These are phyloP conservation scores for Diachasma alloeum DNA, from an alignment of 1,140 invertebrate species.

Conservation along the genomic window DNA sequence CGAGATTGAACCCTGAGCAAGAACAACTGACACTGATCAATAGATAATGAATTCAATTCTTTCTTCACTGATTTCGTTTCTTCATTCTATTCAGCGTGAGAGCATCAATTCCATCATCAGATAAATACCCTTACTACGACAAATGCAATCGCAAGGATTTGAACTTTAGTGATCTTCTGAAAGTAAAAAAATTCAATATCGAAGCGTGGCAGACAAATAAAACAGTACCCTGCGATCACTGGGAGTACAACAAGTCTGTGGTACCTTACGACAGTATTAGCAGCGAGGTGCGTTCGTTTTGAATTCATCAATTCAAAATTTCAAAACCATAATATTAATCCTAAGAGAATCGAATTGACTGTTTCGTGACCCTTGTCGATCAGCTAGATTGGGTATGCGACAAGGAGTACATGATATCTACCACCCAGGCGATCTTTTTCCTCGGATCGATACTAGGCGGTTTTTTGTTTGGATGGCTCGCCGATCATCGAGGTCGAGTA, in stretches of 20 bases:
- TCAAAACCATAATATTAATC: too few relatives aligned
- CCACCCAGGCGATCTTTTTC: slow-evolving; percentile 66
- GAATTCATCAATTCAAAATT: too few relatives aligned
- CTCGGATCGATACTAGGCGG: slow-evolving; percentile 64
- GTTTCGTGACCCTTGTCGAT: slow-evolving; percentile 52
- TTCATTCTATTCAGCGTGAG: slow-evolving; percentile 41
- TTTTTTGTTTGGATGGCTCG: slow-evolving; percentile 64
- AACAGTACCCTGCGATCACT: slow-evolving; percentile 51
- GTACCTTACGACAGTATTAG: slow-evolving; percentile 65
- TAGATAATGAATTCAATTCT: too few relatives aligned
- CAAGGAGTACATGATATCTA: slow-evolving; percentile 60
- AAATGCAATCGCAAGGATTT: slow-evolving; percentile 52
- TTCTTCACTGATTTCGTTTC: too few relatives aligned
- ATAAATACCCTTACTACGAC: slow-evolving; percentile 55
- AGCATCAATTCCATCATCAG: slow-evolving; percentile 44
- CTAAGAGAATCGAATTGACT: slow-evolving; percentile 31
- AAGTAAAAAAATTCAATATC: slow-evolving; percentile 30
- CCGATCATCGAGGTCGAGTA: slow-evolving; percentile 64
- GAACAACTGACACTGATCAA: too few relatives aligned
- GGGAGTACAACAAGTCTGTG: slow-evolving; percentile 66
- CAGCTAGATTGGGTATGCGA: slow-evolving; percentile 69
- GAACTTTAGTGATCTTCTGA: slow-evolving; percentile 42
- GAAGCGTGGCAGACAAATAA: slow-evolving; percentile 41
- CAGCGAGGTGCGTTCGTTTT: slow-evolving; percentile 58
- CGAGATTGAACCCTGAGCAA: too few relatives aligned